Evolutionary conservation across 1,140 invertebrate genomes (phyloP).

Genomic region (Contarinia nasturtii): DNA sequence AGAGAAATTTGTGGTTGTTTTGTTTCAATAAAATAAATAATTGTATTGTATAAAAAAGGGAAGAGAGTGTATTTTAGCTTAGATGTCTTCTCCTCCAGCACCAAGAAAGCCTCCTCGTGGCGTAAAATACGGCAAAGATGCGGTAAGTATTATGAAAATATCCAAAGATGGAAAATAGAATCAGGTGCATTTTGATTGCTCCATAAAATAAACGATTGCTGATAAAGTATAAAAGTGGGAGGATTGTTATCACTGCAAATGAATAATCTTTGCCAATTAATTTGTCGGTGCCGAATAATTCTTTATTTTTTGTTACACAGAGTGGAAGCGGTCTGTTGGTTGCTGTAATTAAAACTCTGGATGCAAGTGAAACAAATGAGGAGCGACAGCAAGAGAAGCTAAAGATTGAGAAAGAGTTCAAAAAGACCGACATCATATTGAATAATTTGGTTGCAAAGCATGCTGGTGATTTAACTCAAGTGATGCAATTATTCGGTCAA

Average conservation of each 20-base stretch:
- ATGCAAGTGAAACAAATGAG: slow-evolving; percentile 83
- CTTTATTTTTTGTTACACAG: slow-evolving; percentile 1
- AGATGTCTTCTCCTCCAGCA: slow-evolving; percentile 17
- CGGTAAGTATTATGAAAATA: slow-evolving; percentile 30
- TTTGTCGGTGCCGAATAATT: background rate
- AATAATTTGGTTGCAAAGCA: slow-evolving; percentile 77
- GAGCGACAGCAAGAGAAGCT: slow-evolving; percentile 86
- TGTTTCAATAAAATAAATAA: too few relatives aligned
- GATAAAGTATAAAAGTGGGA: background rate
- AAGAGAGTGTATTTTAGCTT: too few relatives aligned
- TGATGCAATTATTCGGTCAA: slow-evolving; percentile 27
- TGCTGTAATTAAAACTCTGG: slow-evolving; percentile 78
- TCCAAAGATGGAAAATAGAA: background rate
- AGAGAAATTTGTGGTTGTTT: too few relatives aligned
- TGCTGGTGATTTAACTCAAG: slow-evolving; percentile 71
- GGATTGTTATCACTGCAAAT: background rate
- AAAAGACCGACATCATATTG: slow-evolving; percentile 69
- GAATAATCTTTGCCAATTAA: background rate
- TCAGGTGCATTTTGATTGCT: background rate
- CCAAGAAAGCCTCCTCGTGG: slow-evolving; percentile 63
- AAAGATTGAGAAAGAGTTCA: slow-evolving; percentile 83
- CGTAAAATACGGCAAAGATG: slow-evolving; percentile 63
- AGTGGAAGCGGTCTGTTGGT: slow-evolving; percentile 43
- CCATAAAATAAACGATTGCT: slow-evolving; percentile 3
- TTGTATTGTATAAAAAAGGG: too few relatives aligned